Base-by-base conservation (phyloP, 2,888 invertebrate genomes). In the Halictus ligatus region DNA sequence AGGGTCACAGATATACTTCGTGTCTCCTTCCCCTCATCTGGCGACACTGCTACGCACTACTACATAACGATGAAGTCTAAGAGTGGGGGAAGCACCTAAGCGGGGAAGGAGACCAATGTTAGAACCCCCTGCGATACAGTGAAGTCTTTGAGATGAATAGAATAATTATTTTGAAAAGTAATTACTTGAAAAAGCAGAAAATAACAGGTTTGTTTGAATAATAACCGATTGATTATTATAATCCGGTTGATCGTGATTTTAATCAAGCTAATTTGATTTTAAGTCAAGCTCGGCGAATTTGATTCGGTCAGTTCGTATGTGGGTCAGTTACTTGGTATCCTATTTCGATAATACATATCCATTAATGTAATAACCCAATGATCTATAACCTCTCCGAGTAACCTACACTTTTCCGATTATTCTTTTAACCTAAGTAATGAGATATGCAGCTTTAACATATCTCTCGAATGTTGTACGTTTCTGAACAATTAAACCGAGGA, bases 261-360 rank as follows among this genome's bases (percentile, higher is more conserved):
- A 76, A 85, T 50, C 54, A 74, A 15, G 76, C 15, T n/a, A 60
- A 48, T 76, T 69, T 78, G 73, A 35, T 18, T 46, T 35, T 50
- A 48, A 13, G 69, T 69, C 73, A 48, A 13, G 12, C 10, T 4
- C 48, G 13, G 13, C 25, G 71, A 87, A 77, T 69, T 80, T 71
- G 40, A 29, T 64, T 40, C 60, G 54, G 54, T 72, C 13, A 13
- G 12, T n/a, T n/a, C 29, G 54, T 29, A 85, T 78, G 6, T 67
- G 48, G 76, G 43, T 72, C 75, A 48, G 69, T 13, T 67, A 75
- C 69, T 54, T 25, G 35, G 60, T 69, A 69, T 79, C 78, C 78
- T 78, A 74, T 48, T 78, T 64, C 83, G 29, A 81, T 77, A 83
- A 86, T 76, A 78, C 75, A 60, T 85, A 78, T 71, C 58, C 83